These are phyloP conservation scores for Margarornis squamiger DNA, from an alignment of 2,797 vertebrate genomes.

Conservation along the genomic window DNA sequence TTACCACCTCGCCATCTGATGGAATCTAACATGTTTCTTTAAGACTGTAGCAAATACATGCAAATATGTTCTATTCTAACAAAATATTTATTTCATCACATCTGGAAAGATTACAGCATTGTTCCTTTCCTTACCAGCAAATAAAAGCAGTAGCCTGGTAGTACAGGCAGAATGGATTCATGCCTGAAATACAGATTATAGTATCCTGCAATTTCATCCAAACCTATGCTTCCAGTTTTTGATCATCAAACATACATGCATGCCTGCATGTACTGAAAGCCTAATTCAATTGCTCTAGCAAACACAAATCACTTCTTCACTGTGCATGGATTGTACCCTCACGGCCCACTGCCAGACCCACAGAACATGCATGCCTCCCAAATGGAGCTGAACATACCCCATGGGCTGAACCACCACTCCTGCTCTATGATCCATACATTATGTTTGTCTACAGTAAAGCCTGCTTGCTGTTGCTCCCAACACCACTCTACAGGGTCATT, in stretches of 20 bases:
- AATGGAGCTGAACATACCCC: rapidly evolving
- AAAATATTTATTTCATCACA: background rate
- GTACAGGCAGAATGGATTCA: background rate
- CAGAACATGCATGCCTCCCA: background rate
- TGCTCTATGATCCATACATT: background rate
- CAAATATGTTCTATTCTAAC: background rate
- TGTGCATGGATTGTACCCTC: background rate
- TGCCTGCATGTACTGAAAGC: background rate
- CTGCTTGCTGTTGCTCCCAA: background rate
- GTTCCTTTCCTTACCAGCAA: background rate
- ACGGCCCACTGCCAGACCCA: background rate
- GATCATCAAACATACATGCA: background rate
- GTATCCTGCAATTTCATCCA: background rate
- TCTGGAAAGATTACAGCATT: background rate
- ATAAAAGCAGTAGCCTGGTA: background rate
- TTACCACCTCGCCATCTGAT: background rate
- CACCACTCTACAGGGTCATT: background rate
- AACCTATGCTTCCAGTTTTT: background rate
- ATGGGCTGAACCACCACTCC: background rate
- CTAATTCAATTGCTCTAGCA: background rate
- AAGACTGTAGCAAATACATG: background rate
- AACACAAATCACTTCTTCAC: background rate
- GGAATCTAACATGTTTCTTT: background rate
- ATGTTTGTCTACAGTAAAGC: background rate
- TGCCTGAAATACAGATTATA: background rate